These are phyloP conservation scores for Eptesicus fuscus DNA, from an alignment of 2,113 vertebrate genomes.

Conservation along the genomic window DNA sequence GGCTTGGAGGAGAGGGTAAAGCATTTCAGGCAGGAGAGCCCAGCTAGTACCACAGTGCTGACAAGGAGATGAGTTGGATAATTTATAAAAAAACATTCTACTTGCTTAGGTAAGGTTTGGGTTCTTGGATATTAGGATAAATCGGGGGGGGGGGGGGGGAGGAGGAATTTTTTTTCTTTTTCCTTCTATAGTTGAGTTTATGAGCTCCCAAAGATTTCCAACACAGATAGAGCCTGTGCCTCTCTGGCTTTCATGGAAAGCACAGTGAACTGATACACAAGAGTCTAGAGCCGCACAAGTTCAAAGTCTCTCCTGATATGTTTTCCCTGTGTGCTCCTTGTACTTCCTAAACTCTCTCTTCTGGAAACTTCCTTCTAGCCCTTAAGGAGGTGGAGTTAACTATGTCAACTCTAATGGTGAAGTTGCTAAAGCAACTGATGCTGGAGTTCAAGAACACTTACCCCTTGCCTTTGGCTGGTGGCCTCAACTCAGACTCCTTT, in stretches of 20 bases:
- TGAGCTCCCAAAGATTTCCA: background rate
- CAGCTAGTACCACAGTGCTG: background rate
- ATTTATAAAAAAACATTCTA: background rate
- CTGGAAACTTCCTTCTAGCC: background rate
- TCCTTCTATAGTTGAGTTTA: background rate
- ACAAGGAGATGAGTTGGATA: background rate
- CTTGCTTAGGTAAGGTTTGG: background rate
- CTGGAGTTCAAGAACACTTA: background rate
- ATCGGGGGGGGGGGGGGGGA: background rate
- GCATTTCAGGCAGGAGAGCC: background rate
- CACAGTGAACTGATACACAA: background rate
- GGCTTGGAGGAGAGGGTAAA: background rate
- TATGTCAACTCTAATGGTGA: background rate
- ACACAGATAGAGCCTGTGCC: background rate
- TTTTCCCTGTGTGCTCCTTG: background rate
- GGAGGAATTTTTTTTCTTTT: background rate
- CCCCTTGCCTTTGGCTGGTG: background rate
- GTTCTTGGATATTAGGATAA: background rate
- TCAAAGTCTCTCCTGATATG: background rate
- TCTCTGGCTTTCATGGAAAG: background rate
- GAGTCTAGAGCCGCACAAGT: background rate
- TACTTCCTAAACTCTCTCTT: background rate
- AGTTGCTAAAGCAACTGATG: background rate
- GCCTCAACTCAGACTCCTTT: background rate
- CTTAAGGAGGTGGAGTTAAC: background rate